Conservation (phyloP, 2,797 vertebrate species). For the Heliangelus exortis region DNA sequence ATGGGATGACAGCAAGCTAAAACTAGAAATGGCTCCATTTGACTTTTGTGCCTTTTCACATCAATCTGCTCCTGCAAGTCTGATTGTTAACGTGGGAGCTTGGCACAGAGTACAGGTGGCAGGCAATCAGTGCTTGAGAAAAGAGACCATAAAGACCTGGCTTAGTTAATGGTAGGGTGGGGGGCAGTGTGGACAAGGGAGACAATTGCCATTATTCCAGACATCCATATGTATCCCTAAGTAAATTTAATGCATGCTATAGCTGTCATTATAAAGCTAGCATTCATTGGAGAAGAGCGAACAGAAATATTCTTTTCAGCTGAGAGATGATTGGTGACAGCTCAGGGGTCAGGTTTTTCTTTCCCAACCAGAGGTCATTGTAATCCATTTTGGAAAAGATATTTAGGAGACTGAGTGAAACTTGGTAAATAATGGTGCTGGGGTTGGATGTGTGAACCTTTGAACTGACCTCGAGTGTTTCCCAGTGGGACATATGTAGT, state of each 20-base stretch:
- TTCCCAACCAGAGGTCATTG: background rate
- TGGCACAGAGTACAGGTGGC: background rate
- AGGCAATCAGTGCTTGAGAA: background rate
- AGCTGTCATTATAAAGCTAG: background rate
- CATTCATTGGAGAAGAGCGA: background rate
- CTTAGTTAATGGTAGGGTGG: background rate
- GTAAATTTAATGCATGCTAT: background rate
- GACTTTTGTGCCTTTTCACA: slow-evolving; percentile 38
- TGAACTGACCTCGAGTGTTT: background rate
- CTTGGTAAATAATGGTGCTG: background rate
- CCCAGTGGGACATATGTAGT: fast-evolving
- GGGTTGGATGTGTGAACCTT: background rate
- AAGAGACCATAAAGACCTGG: background rate
- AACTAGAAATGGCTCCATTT: slow-evolving; percentile 43
- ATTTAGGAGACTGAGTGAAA: background rate
- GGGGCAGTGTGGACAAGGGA: background rate
- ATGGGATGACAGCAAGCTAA: slow-evolving; percentile 44
- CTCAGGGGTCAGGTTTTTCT: background rate
- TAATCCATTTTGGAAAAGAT: background rate
- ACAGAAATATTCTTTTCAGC: background rate
- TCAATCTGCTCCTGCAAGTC: background rate
- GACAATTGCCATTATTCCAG: background rate
- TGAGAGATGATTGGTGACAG: background rate
- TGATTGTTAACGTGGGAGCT: background rate
- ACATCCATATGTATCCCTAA: background rate